Conservation (phyloP, 1,140 invertebrate species). For the Sitophilus oryzae region DNA sequence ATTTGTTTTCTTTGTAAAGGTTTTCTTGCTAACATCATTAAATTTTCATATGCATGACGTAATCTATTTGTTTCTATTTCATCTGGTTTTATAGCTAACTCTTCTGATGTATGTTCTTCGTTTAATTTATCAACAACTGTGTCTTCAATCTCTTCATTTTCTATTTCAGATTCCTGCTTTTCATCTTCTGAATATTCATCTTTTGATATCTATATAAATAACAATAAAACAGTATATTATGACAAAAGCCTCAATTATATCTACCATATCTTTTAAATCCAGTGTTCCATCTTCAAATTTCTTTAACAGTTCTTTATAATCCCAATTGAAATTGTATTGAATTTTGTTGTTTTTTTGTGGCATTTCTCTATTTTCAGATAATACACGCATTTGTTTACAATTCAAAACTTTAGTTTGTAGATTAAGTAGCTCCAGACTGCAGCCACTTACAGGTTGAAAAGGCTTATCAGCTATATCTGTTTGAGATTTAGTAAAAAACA, state of each 20-base stretch:
- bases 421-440: constrained; percentile 15
- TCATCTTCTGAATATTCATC: too few relatives aligned
- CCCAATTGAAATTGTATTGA: constrained; percentile 29
- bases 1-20: constrained; percentile 17
- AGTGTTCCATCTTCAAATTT: constrained; percentile 28
- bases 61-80: constrained; percentile 5
- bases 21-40: constrained; percentile 21
- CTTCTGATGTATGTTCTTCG: constrained; percentile 2
- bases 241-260: neutral
- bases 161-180: too few relatives aligned
- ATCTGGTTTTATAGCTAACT: neutral
- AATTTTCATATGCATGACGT: constrained; percentile 20
- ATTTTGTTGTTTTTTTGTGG: constrained; percentile 15
- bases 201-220: too few relatives aligned
- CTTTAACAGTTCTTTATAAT: constrained; percentile 28
- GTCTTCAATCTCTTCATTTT: neutral
- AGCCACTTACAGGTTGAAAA: constrained; percentile 21
- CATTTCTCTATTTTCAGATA: constrained; percentile 10
- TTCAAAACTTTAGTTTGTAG: constrained; percentile 24
- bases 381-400: constrained; percentile 28
- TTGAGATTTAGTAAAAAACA: constrained; percentile 28
- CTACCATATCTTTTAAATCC: constrained; percentile 24
- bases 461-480: constrained; percentile 8
- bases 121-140: constrained; percentile 4
- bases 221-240: neutral